Conservation (phyloP, 2,888 invertebrate species). For the Drosophila lutescens region DNA sequence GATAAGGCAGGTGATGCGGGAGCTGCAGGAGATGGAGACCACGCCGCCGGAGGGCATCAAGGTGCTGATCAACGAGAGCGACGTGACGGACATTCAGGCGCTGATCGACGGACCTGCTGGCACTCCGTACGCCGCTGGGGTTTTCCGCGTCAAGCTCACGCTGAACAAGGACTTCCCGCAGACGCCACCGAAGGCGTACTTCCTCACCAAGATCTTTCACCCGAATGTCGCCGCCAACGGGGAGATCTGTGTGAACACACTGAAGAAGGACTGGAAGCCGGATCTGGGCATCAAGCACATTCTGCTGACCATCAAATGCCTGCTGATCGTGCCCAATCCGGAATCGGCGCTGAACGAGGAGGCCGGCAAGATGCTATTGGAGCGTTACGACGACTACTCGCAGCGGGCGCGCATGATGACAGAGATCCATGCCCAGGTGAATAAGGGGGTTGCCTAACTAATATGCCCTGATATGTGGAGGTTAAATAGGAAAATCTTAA, state of each 20-base stretch:
- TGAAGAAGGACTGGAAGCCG: constrained; percentile 98
- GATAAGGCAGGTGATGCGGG: constrained; percentile 93
- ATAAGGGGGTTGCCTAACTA: constrained; percentile 59
- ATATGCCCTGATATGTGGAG: too few relatives aligned
- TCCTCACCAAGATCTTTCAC: constrained; percentile 98
- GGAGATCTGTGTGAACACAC: constrained; percentile 98
- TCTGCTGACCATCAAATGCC: constrained; percentile 95
- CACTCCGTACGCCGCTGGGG: constrained; percentile 95
- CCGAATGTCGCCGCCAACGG: constrained; percentile 97
- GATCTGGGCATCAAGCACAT: constrained; percentile 98
- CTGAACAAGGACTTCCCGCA: constrained; percentile 96
- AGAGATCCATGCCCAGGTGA: constrained; percentile 93
- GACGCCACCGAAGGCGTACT: constrained; percentile 96
- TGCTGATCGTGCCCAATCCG: constrained; percentile 98
- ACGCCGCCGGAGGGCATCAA: constrained; percentile 96
- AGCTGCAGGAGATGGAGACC: constrained; percentile 92
- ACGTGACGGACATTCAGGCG: constrained; percentile 97
- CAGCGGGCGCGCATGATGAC: constrained; percentile 95
- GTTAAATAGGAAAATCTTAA: too few relatives aligned
- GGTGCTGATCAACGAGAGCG: constrained; percentile 94
- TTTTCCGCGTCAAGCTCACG: constrained; percentile 94
- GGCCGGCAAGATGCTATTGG: constrained; percentile 96
- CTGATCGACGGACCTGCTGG: constrained; percentile 97
- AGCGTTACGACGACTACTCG: constrained; percentile 96
- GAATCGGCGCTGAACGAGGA: constrained; percentile 99